Evolutionary conservation across 2,888 invertebrate genomes (phyloP).

Genomic region (Metacarcinus magister): DNA sequence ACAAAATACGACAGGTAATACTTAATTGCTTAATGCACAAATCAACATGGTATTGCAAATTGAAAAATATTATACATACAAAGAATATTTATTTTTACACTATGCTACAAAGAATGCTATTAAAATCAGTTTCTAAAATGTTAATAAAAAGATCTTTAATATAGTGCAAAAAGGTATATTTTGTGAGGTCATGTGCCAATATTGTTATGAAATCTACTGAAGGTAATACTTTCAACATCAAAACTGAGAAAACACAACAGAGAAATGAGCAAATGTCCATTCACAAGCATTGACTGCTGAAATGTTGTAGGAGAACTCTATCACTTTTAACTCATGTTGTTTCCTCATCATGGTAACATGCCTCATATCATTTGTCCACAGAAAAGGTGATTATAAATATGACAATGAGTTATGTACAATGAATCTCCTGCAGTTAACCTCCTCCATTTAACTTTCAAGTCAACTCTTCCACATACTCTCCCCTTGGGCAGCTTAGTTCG

Average conservation of each 20-base stretch:
- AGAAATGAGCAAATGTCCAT: slow-evolving; percentile 74
- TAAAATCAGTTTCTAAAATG: slow-evolving; percentile 39
- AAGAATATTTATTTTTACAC: slow-evolving; percentile 66
- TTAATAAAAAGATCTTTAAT: not conserved
- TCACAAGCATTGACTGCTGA: slow-evolving; percentile 65
- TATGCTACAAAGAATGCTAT: slow-evolving; percentile 70
- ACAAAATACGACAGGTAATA: slow-evolving; percentile 69
- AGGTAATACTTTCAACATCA: slow-evolving; percentile 64
- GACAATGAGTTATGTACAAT: slow-evolving; percentile 81
- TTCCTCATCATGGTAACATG: slow-evolving; percentile 68
- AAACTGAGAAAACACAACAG: slow-evolving; percentile 65
- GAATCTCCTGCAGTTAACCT: slow-evolving; percentile 66
- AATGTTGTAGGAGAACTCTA: slow-evolving; percentile 52
- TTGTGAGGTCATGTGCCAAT: slow-evolving; percentile 32
- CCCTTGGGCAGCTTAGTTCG: slow-evolving; percentile 32
- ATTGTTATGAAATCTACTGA: slow-evolving; percentile 60
- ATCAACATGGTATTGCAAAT: slow-evolving; percentile 37
- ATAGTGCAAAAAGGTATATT: slow-evolving; percentile 46
- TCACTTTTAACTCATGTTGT: slow-evolving; percentile 41
- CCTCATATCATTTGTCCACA: slow-evolving; percentile 77
- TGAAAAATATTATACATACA: slow-evolving; percentile 64
- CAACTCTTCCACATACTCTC: slow-evolving; percentile 65
- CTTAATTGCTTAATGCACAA: slow-evolving; percentile 66
- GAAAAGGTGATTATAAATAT: slow-evolving; percentile 79
- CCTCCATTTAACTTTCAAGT: slow-evolving; percentile 61